Evolutionary conservation across 2,113 vertebrate species (phyloP).

Genomic region (Naja naja): DNA sequence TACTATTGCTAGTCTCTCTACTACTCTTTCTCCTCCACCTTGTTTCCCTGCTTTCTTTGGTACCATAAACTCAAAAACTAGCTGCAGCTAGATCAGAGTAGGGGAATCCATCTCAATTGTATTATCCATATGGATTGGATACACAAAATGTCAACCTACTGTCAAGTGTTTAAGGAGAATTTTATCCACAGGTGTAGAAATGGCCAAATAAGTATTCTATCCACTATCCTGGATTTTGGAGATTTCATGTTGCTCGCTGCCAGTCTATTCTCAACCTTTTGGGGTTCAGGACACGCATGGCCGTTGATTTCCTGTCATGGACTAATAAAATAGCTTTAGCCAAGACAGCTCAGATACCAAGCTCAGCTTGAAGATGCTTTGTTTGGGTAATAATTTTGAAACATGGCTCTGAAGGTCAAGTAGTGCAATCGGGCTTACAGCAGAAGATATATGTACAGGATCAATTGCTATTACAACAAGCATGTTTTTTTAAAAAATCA

Average conservation of each 20-base stretch:
- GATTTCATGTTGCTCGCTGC: neutral
- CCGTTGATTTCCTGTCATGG: conserved; percentile 20
- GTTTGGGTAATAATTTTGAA: conserved; percentile 19
- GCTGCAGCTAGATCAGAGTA: neutral
- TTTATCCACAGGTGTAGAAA: neutral
- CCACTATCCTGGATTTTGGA: neutral
- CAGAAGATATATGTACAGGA: neutral
- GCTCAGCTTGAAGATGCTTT: neutral
- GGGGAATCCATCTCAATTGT: neutral
- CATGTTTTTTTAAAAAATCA: neutral
- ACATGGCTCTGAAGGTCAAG: conserved; percentile 18
- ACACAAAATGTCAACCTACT: neutral
- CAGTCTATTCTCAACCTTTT: neutral
- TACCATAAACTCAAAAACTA: neutral
- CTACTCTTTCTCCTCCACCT: neutral
- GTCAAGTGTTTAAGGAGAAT: neutral
- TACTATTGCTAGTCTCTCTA: neutral
- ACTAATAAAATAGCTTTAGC: neutral
- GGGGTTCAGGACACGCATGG: neutral
- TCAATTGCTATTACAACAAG: neutral
- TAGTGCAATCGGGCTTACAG: neutral
- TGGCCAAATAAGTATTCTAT: neutral
- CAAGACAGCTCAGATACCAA: neutral
- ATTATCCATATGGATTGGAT: neutral
- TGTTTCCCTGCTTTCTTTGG: neutral